Conservation (phyloP, 2,113 vertebrate species). For the Pitta sordida region DNA sequence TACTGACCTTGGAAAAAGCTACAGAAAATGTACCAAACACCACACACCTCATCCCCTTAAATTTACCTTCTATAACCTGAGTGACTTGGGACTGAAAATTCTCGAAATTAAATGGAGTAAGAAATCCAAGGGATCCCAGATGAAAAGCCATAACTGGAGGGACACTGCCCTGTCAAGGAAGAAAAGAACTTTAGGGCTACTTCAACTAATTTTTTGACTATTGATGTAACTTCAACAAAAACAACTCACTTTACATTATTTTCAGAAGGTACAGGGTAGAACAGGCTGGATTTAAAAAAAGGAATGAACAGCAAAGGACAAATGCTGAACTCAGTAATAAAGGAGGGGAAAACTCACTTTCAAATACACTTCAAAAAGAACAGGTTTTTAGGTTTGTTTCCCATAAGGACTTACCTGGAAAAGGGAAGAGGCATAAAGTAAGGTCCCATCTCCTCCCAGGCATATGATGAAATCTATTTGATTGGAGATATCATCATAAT, state of each 20-base stretch:
- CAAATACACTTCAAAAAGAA: not conserved
- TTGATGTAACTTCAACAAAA: not conserved
- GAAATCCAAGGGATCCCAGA: slow-evolving; percentile 84
- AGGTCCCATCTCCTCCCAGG: slow-evolving; percentile 82
- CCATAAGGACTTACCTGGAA: slow-evolving; percentile 73
- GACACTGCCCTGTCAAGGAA: slow-evolving; percentile 76
- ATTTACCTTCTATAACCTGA: slow-evolving; percentile 85
- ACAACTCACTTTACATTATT: not conserved
- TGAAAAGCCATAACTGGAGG: slow-evolving; percentile 88
- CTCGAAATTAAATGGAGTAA: slow-evolving; percentile 85
- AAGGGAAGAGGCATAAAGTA: slow-evolving; percentile 82
- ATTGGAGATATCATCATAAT: slow-evolving; percentile 86
- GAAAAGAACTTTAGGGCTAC: slow-evolving; percentile 30
- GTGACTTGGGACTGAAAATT: slow-evolving; percentile 81
- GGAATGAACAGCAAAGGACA: not conserved
- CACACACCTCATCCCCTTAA: slow-evolving; percentile 22
- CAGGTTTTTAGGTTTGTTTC: not conserved
- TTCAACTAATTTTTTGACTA: slow-evolving; percentile 23
- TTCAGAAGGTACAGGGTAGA: not conserved
- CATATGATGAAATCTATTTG: slow-evolving; percentile 85
- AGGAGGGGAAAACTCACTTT: rapidly evolving
- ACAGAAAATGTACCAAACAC: not conserved
- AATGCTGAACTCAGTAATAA: not conserved
- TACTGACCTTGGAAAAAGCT: not conserved
- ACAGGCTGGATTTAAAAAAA: not conserved